phyloP scores from a whole-genome alignment of 2,113 vertebrate genomes.

The Psittacara wagleri region DNA sequence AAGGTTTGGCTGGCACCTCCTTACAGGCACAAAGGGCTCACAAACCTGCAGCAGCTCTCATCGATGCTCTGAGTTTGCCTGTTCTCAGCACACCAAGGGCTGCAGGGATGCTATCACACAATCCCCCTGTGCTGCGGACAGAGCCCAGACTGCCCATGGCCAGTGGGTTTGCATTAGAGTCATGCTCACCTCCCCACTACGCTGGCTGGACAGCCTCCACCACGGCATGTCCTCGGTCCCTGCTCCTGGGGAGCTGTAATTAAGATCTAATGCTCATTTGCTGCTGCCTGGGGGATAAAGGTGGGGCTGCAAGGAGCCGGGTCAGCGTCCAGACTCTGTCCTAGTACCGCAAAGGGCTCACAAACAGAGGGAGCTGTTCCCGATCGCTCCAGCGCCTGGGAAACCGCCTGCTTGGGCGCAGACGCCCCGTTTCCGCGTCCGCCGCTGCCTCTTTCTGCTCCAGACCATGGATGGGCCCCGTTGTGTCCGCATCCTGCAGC shows the following conservation, averaged over 20 bases:
- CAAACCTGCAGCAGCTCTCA: not conserved
- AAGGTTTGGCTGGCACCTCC: too few species aligned
- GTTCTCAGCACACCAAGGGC: rapidly evolving
- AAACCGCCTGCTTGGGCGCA: not conserved
- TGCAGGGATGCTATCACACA: too few species aligned
- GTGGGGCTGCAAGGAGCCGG: not conserved
- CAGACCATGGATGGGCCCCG: not conserved
- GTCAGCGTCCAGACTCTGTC: not conserved
- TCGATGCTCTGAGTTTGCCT: not conserved
- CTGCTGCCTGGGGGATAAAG: not conserved
- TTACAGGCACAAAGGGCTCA: not conserved
- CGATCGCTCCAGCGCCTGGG: not conserved
- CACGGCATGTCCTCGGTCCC: rapidly evolving
- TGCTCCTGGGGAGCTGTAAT: not conserved
- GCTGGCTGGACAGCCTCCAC: too few species aligned
- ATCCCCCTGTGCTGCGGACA: not conserved
- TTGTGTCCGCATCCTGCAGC: not conserved
- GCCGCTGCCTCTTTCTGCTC: not conserved
- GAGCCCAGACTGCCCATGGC: rapidly evolving
- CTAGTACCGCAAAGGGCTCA: not conserved
- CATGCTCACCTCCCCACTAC: rapidly evolving
- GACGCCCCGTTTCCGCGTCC: not conserved
- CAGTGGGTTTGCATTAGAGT: not conserved
- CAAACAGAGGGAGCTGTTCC: conserved; percentile 37
- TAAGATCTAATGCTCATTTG: not conserved